These are phyloP conservation scores for Synergus umbraculus DNA, from an alignment of 2,888 invertebrate genomes.

Conservation along the genomic window DNA sequence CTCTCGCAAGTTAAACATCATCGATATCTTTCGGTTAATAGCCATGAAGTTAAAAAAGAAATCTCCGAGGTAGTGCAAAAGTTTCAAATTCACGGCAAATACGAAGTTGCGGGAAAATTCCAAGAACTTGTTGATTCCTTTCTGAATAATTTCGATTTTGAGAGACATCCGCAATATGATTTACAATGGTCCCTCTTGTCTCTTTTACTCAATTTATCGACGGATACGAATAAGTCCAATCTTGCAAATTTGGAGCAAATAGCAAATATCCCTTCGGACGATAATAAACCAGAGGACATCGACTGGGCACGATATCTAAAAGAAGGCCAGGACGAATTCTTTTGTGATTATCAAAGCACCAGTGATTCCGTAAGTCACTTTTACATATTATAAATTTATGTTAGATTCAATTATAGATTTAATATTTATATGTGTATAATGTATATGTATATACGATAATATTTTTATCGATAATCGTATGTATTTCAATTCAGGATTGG, in stretches of 20 bases:
- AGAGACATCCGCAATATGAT: constrained; percentile 76
- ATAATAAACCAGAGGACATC: constrained; percentile 74
- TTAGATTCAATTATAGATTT: constrained; percentile 5
- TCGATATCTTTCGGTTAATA: constrained; percentile 77
- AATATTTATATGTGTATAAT: not conserved
- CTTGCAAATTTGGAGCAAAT: constrained; percentile 62
- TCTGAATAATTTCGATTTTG: constrained; percentile 71
- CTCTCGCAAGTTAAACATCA: constrained; percentile 77
- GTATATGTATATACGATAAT: not conserved
- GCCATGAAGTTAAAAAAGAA: constrained; percentile 76
- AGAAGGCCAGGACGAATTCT: constrained; percentile 76
- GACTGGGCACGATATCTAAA: constrained; percentile 79
- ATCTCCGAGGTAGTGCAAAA: constrained; percentile 78
- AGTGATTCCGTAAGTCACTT: constrained; percentile 68
- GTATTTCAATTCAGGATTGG: constrained; percentile 49
- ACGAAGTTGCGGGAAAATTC: constrained; percentile 76
- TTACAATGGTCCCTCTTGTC: constrained; percentile 79
- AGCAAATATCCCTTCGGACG: constrained; percentile 58
- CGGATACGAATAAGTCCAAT: constrained; percentile 68
- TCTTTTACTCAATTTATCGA: constrained; percentile 76
- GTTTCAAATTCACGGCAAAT: constrained; percentile 77
- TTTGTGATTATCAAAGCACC: constrained; percentile 68
- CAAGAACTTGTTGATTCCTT: constrained; percentile 72
- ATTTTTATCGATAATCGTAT: not conserved
- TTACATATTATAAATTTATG: not conserved